phyloP scores from a whole-genome alignment of 2,113 vertebrate species.

The Salvelinus alpinus region DNA sequence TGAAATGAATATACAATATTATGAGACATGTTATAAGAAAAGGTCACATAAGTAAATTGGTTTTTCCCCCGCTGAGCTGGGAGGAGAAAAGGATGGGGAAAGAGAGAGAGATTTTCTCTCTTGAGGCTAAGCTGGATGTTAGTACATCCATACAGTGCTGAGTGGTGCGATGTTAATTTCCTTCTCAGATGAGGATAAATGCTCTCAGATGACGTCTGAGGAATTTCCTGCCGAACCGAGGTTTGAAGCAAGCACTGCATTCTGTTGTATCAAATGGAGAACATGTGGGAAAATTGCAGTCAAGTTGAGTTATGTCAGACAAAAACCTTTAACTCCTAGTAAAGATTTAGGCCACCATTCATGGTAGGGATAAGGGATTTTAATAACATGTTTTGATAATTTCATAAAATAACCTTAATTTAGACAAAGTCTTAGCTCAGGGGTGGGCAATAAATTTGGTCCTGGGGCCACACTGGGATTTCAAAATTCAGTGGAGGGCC shows the following conservation, averaged over 20 bases:
- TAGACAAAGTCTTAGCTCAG: no score
- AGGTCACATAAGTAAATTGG: constrained; percentile 32
- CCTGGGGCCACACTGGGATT: no score
- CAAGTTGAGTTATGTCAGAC: constrained; percentile 30
- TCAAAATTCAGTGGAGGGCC: no score
- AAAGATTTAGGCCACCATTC: constrained; percentile 31
- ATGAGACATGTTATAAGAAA: constrained; percentile 32
- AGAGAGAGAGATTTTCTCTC: neutral
- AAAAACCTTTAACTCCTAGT: constrained; percentile 11
- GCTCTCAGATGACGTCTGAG: constrained; percentile 44
- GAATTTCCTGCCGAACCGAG: constrained; percentile 31
- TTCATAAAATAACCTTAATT: no score
- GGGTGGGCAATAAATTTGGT: no score
- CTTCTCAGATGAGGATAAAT: constrained; percentile 30
- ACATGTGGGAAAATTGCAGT: constrained; percentile 50
- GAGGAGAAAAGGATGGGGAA: neutral
- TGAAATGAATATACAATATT: neutral
- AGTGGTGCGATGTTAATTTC: constrained; percentile 23
- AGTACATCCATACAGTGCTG: neutral
- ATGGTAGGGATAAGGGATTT: constrained; percentile 5
- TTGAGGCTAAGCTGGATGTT: neutral
- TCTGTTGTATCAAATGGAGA: constrained; percentile 50
- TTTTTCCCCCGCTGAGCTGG: neutral
- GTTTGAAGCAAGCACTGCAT: constrained; percentile 29
- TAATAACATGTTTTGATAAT: no score